Evolutionary conservation across 1,140 invertebrate species (phyloP).

Genomic region (Acyrthosiphon pisum): DNA sequence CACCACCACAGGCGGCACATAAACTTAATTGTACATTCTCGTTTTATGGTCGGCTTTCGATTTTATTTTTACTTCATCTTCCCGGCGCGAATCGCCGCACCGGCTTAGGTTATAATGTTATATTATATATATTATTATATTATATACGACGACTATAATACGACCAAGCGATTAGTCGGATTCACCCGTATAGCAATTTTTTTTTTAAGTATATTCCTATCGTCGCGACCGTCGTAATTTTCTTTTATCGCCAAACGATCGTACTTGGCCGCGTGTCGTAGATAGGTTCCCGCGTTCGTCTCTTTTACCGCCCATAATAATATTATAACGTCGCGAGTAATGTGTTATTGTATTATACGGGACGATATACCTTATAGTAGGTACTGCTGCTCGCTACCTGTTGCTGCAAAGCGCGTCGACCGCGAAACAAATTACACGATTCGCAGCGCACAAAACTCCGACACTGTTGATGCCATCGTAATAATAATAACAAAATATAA

Average conservation of each 20-base stretch:
- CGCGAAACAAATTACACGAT: neutral
- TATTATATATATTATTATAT: neutral
- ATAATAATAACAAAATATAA: neutral
- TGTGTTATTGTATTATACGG: neutral
- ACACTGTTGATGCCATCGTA: neutral
- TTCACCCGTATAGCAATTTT: neutral
- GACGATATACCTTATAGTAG: neutral
- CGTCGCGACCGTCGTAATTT: neutral
- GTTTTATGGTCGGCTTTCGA: constrained; percentile 24
- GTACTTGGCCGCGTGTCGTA: neutral
- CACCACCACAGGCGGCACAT: constrained; percentile 10
- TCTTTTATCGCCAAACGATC: neutral
- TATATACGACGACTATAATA: neutral
- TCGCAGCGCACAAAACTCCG: neutral
- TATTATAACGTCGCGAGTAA: neutral
- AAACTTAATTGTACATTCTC: constrained; percentile 32
- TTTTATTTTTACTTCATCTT: neutral
- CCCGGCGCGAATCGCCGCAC: constrained; percentile 6
- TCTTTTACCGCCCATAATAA: neutral
- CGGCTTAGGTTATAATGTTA: neutral
- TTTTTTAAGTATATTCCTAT: neutral
- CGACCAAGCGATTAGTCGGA: constrained; percentile 5
- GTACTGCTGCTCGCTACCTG: neutral
- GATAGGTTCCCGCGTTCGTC: neutral
- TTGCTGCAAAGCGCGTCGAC: neutral